Evolutionary conservation across 1,140 invertebrate species (phyloP).

Genomic region (Pteromalus puparum): DNA sequence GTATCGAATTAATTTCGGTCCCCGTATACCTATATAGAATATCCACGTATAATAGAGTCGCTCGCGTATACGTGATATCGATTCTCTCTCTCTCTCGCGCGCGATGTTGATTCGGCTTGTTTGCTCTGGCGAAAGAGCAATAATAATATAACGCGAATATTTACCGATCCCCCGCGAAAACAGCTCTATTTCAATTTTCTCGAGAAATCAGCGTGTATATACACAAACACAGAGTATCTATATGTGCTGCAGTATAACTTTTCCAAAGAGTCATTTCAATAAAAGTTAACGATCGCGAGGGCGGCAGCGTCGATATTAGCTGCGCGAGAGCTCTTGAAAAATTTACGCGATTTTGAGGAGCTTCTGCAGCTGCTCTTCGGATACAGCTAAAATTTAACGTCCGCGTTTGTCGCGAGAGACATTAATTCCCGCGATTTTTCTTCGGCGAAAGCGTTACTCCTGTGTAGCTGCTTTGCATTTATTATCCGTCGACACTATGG

Average conservation of each 20-base stretch:
- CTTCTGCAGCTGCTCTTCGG: background rate
- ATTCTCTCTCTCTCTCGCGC: background rate
- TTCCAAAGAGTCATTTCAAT: too few species aligned
- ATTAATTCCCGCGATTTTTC: background rate
- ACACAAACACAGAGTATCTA: too few species aligned
- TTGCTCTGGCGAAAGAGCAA: background rate
- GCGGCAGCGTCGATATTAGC: background rate
- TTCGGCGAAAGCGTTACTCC: background rate
- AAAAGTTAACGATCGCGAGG: too few species aligned
- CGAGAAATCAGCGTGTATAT: too few species aligned
- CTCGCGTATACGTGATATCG: background rate
- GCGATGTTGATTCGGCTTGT: background rate
- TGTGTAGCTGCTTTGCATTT: background rate
- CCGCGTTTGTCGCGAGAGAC: too few species aligned
- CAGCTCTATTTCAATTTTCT: background rate
- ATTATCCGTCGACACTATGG: background rate
- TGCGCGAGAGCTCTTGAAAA: background rate
- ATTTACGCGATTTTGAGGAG: background rate
- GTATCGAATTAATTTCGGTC: background rate
- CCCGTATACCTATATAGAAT: too few species aligned
- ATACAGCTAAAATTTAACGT: background rate
- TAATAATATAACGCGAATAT: background rate
- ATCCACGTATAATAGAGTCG: background rate
- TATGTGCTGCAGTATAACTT: too few species aligned
- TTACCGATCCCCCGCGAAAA: background rate